phyloP scores from a whole-genome alignment of 2,797 vertebrate species.

The Australoheros facetus region DNA sequence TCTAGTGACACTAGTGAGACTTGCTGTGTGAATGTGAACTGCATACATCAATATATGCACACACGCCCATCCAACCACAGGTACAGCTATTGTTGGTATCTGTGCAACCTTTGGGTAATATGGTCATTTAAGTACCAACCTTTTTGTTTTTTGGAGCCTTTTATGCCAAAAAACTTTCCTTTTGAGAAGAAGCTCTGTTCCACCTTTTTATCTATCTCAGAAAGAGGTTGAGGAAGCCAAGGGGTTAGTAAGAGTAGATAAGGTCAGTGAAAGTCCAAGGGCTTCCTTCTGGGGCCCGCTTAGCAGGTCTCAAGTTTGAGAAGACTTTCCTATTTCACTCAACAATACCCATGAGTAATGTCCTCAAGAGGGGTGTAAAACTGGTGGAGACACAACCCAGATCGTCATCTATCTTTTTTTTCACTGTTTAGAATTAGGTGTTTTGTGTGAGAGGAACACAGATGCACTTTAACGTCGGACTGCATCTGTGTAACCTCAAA shows the following conservation, averaged over 20 bases:
- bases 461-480: background rate
- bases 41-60: constrained; percentile 5
- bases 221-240: constrained; percentile 44
- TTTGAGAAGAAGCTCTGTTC: constrained; percentile 33
- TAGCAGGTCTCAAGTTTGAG: constrained; percentile 27
- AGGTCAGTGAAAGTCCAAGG: constrained; percentile 37
- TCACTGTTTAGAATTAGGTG: constrained; percentile 1
- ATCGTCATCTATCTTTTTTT: constrained; percentile 35
- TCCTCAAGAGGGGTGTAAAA: constrained; percentile 11
- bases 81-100: background rate
- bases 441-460: constrained; percentile 15
- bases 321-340: constrained; percentile 45
- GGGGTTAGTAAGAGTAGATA: constrained; percentile 48
- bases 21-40: constrained; percentile 4
- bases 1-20: constrained; percentile 35
- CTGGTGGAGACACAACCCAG: constrained; percentile 54
- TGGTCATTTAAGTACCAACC: constrained; percentile 21
- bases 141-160: background rate
- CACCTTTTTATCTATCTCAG: constrained; percentile 11
- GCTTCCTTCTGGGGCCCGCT: constrained; percentile 28
- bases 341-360: constrained; percentile 32
- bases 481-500: constrained; percentile 6
- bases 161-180: background rate
- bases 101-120: background rate
- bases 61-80: background rate